Evolutionary conservation across 2,797 vertebrate genomes (phyloP).

Genomic region (Rallus crepitans): DNA sequence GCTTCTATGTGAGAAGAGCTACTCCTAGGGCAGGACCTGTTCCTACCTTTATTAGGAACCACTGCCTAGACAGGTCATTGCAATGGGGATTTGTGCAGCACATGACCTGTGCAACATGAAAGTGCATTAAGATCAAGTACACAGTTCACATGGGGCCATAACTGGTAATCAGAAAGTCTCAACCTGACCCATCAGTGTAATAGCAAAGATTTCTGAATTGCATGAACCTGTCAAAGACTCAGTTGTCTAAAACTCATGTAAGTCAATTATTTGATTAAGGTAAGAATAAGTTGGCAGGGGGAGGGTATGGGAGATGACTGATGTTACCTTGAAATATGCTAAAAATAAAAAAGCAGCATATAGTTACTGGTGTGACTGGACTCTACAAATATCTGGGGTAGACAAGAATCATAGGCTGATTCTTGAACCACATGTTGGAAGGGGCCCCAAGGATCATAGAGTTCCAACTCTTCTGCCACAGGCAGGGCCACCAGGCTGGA

Average conservation of each 20-base stretch:
- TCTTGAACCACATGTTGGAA: too few relatives aligned
- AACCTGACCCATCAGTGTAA: not conserved
- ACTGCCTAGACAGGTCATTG: not conserved
- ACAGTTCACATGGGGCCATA: not conserved
- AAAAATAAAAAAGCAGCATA: not conserved
- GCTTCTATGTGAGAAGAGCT: not conserved
- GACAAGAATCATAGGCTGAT: not conserved
- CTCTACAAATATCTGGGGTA: not conserved
- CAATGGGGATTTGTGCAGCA: not conserved
- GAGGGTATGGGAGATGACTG: not conserved
- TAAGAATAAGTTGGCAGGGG: not conserved
- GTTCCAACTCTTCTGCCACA: too few relatives aligned
- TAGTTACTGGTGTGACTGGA: not conserved
- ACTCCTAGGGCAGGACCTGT: not conserved
- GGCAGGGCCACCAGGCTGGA: too few relatives aligned
- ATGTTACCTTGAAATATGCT: not conserved
- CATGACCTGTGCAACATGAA: not conserved
- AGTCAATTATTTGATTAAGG: not conserved
- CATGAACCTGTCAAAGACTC: not conserved
- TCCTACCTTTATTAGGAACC: not conserved
- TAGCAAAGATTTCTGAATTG: not conserved
- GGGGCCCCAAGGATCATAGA: too few relatives aligned
- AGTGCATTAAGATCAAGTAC: not conserved
- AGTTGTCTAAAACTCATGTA: not conserved
- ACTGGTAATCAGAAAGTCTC: not conserved